Evolutionary conservation across 2,797 vertebrate genomes (phyloP).

Genomic region (Phataginus tricuspis): DNA sequence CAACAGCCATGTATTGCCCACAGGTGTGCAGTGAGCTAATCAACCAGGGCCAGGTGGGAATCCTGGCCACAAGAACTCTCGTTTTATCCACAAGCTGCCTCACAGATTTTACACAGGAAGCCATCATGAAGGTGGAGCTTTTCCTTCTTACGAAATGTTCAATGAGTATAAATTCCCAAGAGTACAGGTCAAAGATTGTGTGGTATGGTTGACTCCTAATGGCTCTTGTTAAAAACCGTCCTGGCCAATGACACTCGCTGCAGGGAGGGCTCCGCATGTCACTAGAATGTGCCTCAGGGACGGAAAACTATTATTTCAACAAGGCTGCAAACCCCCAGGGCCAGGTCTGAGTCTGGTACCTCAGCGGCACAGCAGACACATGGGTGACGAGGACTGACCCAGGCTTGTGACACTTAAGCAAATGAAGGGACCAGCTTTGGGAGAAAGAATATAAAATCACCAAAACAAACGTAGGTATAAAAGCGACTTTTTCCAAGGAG

Average conservation of each 20-base stretch:
- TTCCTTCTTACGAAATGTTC: background rate
- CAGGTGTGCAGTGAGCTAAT: too few relatives aligned
- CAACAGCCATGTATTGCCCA: too few relatives aligned
- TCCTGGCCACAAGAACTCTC: too few relatives aligned
- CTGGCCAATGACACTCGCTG: background rate
- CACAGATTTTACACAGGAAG: background rate
- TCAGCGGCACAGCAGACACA: too few relatives aligned
- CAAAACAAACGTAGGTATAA: background rate
- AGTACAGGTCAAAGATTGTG: background rate
- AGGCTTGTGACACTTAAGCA: too few relatives aligned
- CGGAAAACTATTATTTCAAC: too few relatives aligned
- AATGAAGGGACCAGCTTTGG: background rate
- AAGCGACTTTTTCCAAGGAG: background rate
- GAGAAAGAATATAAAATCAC: background rate
- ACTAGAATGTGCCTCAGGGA: background rate
- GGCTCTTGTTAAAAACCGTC: background rate
- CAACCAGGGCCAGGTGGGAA: too few relatives aligned
- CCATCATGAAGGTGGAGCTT: background rate
- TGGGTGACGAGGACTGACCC: too few relatives aligned
- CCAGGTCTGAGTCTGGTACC: too few relatives aligned
- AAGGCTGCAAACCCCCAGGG: rapidly evolving
- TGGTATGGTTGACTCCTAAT: background rate
- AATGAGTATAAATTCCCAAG: background rate
- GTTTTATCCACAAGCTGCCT: background rate
- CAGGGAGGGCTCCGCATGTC: background rate